A percentile compares a stretch with the other conserved stretches of the same genome.
phyloP scores from a whole-genome alignment of 2,797 vertebrate species.

The Typhlichthys eigenmanni region DNA sequence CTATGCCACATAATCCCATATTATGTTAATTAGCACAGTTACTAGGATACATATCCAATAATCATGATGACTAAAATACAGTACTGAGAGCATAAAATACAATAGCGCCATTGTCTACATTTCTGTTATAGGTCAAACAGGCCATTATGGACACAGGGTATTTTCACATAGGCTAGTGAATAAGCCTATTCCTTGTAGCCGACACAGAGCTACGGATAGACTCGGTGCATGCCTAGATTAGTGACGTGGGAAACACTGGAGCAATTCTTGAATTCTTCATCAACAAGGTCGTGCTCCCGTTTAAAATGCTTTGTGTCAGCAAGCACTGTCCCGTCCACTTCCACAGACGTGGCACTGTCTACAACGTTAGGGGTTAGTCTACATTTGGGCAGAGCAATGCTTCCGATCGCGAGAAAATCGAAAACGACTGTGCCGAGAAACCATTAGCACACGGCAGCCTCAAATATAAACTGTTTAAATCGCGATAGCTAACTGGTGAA shows the following conservation, averaged over 20 bases:
- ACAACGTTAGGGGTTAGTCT: conserved; percentile 33
- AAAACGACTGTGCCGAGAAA: conserved; percentile 41
- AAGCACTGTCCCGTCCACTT: conserved; percentile 58
- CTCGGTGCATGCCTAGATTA: conserved; percentile 49
- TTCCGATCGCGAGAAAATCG: conserved; percentile 25
- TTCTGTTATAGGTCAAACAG: conserved; percentile 74
- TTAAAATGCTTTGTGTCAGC: conserved; percentile 38
- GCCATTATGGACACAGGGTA: conserved; percentile 65
- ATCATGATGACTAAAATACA: conserved; percentile 70
- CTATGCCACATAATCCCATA: conserved; percentile 58
- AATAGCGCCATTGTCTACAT: conserved; percentile 73
- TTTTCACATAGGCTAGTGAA: conserved; percentile 55
- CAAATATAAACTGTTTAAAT: conserved; percentile 51
- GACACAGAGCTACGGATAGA: conserved; percentile 33
- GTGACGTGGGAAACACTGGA: conserved; percentile 35
- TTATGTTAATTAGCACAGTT: conserved; percentile 65
- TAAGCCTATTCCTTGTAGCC: conserved; percentile 48
- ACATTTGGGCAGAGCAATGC: conserved; percentile 25
- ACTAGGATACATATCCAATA: conserved; percentile 48
- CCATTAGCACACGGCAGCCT: conserved; percentile 37
- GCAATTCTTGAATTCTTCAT: conserved; percentile 57
- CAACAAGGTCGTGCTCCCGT: conserved; percentile 59
- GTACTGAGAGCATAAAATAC: conserved; percentile 64
- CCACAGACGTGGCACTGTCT: conserved; percentile 68
- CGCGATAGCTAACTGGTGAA: conserved; percentile 51